Base-by-base conservation (phyloP, 2,888 invertebrate species). In the Melipona bicolor region DNA sequence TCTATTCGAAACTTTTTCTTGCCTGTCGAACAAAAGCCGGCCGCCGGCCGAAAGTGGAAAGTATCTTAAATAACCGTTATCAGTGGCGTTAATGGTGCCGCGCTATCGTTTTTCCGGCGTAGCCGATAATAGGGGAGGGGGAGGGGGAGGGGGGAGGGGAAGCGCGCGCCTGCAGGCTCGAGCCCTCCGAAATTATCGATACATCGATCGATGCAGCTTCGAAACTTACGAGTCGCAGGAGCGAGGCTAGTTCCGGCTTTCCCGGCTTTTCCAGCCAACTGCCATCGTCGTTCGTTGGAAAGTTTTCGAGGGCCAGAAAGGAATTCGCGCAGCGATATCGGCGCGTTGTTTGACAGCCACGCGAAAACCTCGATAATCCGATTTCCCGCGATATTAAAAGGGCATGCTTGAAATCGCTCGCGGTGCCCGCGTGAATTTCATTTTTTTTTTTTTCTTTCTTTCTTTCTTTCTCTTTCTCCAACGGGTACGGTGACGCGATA, bases 21-120 rank as follows among this genome's bases (percentile, higher is more conserved):
- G 77, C 81, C 74, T 79, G 83, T 83, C 77, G 81, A 80, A 88
- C 77, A 87, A 87, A 79, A 72, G 76, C 82, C 32, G 2, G 70
- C 61, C 50, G n/a, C 68, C 62, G 19, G 17, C 32, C 50, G 27
- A 70, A 24, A 52, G 13, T 67, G 64, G 27, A n/a, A 68, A 72
- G 73, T 78, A 79, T 43, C 89, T 89, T 89, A 89, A 89, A 89
- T 89, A 89, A 89, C 72, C 77, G 87, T 89, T 89, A 89, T 89
- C 89, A 87, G 87, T 86, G 83, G 84, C 86, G 84, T 88, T 89
- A 89, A 89, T 89, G 89, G 89, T 83, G 69, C 70, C 11, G 77
- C 54, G 82, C 84, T 87, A 87, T 88, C 89, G 88, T 89, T 89
- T 89, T 88, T 89, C 85, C 88, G 80, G 81, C 56, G 54, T 77